Evolutionary conservation across 1,140 invertebrate species (phyloP), one percentile per base, ranked within the genome.

Genomic region (Scaptomyza graminum): DNA sequence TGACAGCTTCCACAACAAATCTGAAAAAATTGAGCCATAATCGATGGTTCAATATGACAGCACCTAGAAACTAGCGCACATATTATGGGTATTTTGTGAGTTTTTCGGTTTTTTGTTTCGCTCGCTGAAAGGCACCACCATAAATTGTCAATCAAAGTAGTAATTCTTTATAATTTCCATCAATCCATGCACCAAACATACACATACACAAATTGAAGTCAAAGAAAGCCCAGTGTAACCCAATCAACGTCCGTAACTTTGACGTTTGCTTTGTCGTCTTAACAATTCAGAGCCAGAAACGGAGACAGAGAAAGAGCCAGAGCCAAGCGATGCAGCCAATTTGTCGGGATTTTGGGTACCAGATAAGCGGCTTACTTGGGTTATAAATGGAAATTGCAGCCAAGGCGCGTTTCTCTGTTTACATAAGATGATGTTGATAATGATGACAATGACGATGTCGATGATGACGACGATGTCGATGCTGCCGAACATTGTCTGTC

Each of bases 301-400:
- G 8, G 13, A 50, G 6, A 34, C 31, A 28, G 28, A 28, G 28
- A 6, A 5, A 28, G 28, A 28, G 28, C 28, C 28, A 31, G 28
- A 31, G 28, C 13, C 59, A 7, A 49, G 56, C 41, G 7, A 56
- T 66, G 76, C 65, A 87, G 81, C 77, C 81, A 85, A 85, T 85
- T 87, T 85, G 81, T 85, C 74, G 69, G 81, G 70, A 71, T 79
- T 79, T 84, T n/a, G 69, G 57, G 57, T 54, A 57, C 34, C 46
- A 84, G 80, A 84, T 84, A 84, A 84, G 81, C 80, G 81, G 80
- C 80, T 84, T 84, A 84, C 61, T 68, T 47, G 76, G 80, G 52
- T 85, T 84, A 85, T 84, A 74, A 84, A 84, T 84, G 80, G 81
- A 84, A 84, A 84, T 84, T 84, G 80, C 80, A 80, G 73, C 47